Base-by-base conservation (phyloP, 2,888 invertebrate species). In the Caenorhabditis sp. region DNA sequence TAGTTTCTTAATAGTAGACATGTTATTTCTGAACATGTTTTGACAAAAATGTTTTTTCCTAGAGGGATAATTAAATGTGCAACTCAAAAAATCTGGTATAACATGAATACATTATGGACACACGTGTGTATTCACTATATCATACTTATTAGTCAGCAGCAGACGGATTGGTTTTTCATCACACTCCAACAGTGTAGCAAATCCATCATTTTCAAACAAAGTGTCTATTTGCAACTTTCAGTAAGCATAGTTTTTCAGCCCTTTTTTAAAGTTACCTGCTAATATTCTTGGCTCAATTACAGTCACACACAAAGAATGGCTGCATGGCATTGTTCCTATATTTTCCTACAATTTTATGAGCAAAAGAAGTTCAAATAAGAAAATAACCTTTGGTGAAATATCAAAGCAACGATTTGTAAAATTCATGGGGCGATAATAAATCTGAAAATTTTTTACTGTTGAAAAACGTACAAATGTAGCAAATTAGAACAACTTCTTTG, bases 381-480 rank as follows among this genome's bases (percentile, higher is more conserved):
- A 32, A 44, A 60, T 44, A 22, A 84, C 84, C 51, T 79, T 80
- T n/a, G 85, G 44, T 20, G 88, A 83, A 69, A 91, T 90, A 44
- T 87, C 80, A 76, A 87, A 89, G 72, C 91, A 91, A 11, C 89
- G 81, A 68, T 91, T 87, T 13, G 91, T 90, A 81, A 91, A 91
- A 77, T 91, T 91, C 71, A 88, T 84, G 9, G 91, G 91, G 8
- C 87, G 88, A 77, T 90, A 90, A 79, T 91, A 91, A 11, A 91
- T 86, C 90, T 91, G 87, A 56, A 90, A 65, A 44, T 62, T 51
- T 22, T 51, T 51, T 18, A 9, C 9, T n/a, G n/a, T n/a, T n/a
- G n/a, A n/a, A n/a, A n/a, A n/a, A n/a, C n/a, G n/a, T n/a, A n/a
- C n/a, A n/a, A n/a, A n/a, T n/a, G n/a, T n/a, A n/a, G n/a, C n/a